Evolutionary conservation across 2,888 invertebrate genomes (phyloP), one percentile per base, ranked within the genome.

Genomic region (Lycia hirtaria): DNA sequence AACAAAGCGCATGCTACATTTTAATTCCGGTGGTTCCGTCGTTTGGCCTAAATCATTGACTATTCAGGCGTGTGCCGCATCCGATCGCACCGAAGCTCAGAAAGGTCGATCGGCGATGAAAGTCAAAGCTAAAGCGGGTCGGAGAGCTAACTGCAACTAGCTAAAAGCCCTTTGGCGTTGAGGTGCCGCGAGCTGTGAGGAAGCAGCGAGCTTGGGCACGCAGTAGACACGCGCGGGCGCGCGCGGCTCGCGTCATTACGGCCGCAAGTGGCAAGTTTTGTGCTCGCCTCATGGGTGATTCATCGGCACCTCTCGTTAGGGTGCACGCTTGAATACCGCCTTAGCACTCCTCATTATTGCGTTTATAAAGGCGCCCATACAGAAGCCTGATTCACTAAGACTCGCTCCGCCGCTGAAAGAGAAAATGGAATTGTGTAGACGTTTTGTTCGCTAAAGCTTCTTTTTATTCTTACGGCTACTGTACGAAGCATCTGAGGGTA

Each of bases 341-440:
- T 88, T 86, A 83, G 83, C 83, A 87, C 87, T 90, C 76, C 90
- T 90, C 89, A 89, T 92, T 92, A 92, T 91, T 90, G 89, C 90
- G 89, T 90, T 90, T 90, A 91, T 91, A 90, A 91, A 91, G 81
- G 88, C 88, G 77, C 73, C 87, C 80, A 89, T 90, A 89, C 81
- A 90, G 81, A 79, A 78, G 73, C 78, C 76, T 84, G 88, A 88
- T 89, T 88, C 86, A 88, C 88, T 86, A 89, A 89, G 86, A 83
- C 83, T 77, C 79, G 83, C 84, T 81, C 74, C 72, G 81, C 78
- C 77, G 76, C 80, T 89, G 88, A 89, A 90, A 92, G 87, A 86
- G 87, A 87, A 91, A 91, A 90, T 87, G 88, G 88, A 80, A 88
- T 89, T 90, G 88, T 91, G 88, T 82, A 82, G 78, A 81, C 81